Conservation (phyloP, 2,113 vertebrate species). For the Sporophila hypoxantha region DNA sequence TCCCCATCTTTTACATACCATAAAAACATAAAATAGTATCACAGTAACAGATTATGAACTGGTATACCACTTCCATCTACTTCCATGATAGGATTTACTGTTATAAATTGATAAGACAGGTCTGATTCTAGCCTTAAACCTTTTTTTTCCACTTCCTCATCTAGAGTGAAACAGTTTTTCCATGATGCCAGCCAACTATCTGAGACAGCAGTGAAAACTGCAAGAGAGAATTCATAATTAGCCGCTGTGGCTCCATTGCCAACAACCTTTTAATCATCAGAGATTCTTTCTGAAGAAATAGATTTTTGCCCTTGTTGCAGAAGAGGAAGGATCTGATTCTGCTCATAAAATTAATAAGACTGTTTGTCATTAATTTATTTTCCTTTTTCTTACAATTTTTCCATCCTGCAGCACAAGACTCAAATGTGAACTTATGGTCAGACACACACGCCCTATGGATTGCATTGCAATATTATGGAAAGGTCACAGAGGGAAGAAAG, state of each 20-base stretch:
- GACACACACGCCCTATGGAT: neutral
- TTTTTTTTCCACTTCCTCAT: neutral
- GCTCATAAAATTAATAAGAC: neutral
- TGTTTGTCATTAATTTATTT: neutral
- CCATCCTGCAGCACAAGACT: neutral
- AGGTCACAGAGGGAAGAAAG: neutral
- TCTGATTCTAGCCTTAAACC: neutral
- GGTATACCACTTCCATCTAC: neutral
- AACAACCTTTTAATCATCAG: neutral
- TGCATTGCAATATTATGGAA: neutral
- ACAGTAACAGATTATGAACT: neutral
- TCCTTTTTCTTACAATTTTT: neutral
- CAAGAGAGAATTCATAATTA: slow-evolving; percentile 2
- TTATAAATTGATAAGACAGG: neutral
- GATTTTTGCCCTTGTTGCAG: neutral
- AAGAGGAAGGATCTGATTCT: neutral
- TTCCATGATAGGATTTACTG: neutral
- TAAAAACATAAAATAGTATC: neutral
- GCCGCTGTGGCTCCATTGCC: neutral
- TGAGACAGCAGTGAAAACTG: neutral
- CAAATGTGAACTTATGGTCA: neutral
- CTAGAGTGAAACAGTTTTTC: neutral
- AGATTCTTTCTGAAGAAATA: neutral
- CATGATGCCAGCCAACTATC: neutral
- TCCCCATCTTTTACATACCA: neutral